phyloP scores from a whole-genome alignment of 2,888 invertebrate species.

The Scotopteryx bipunctaria region DNA sequence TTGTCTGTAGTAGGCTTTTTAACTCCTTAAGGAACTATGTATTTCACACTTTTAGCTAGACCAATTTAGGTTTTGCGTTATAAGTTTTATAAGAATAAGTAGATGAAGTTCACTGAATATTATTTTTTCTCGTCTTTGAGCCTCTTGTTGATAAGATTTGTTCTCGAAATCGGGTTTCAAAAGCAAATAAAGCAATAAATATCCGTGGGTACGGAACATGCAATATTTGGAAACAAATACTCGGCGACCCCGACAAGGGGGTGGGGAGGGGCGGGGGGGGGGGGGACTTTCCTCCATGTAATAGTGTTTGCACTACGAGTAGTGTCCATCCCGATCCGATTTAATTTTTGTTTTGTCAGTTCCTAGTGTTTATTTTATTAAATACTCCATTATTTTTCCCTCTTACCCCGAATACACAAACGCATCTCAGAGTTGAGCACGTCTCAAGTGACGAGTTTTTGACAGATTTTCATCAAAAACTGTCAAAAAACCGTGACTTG shows the following conservation, averaged over 20 bases:
- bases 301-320: slow-evolving; percentile 55
- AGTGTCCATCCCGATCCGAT: slow-evolving; percentile 44
- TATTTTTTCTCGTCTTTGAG: background rate
- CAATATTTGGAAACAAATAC: slow-evolving; percentile 23
- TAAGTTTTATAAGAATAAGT: too few relatives aligned
- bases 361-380: slow-evolving; percentile 27
- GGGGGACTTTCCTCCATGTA: slow-evolving; percentile 33
- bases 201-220: slow-evolving; percentile 1
- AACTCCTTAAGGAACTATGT: too few relatives aligned
- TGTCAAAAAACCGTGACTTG: too few relatives aligned
- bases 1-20: too few relatives aligned
- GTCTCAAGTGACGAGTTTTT: background rate
- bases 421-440: too few relatives aligned
- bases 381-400: background rate
- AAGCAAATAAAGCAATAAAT: slow-evolving; percentile 7
- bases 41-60: too few relatives aligned
- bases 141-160: background rate
- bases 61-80: too few relatives aligned
- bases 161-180: background rate
- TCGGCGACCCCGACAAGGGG: background rate
- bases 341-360: slow-evolving; percentile 49
- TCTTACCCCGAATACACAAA: too few relatives aligned
- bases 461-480: background rate
- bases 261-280: slow-evolving; percentile 1
- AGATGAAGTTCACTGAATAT: too few relatives aligned